These are phyloP conservation scores for Serripes groenlandicus DNA, from an alignment of 2,888 invertebrate genomes.

Conservation along the genomic window DNA sequence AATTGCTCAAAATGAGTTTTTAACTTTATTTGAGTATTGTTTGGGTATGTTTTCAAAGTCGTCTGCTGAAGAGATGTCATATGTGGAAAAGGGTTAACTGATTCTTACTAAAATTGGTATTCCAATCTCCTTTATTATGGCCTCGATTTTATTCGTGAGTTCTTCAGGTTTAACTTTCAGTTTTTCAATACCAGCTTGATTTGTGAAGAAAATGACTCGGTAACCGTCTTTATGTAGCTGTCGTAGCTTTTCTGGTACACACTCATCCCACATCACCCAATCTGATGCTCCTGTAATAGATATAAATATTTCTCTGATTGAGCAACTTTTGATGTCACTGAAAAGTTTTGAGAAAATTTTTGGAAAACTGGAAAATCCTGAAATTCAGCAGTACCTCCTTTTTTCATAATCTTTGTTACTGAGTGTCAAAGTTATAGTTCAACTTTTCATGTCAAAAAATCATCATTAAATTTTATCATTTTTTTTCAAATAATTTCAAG, in stretches of 20 bases:
- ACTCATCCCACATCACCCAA: conserved; percentile 84
- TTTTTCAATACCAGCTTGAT: conserved; percentile 85
- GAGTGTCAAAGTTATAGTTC: too few relatives aligned
- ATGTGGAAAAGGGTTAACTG: background rate
- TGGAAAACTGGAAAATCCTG: background rate
- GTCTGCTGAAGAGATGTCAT: background rate
- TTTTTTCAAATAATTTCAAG: too few relatives aligned
- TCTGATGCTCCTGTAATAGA: conserved; percentile 83
- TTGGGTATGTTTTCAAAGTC: background rate
- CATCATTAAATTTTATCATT: too few relatives aligned
- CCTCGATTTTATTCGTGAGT: conserved; percentile 80
- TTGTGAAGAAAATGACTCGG: conserved; percentile 84
- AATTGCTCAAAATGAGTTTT: background rate
- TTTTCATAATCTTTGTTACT: background rate
- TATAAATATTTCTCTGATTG: too few relatives aligned
- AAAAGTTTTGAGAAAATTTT: background rate
- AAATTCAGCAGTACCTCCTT: background rate
- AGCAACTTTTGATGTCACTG: background rate
- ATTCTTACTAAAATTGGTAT: conserved; percentile 80
- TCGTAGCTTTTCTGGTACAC: conserved; percentile 81
- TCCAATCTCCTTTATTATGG: conserved; percentile 78
- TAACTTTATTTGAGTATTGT: background rate
- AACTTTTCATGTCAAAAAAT: too few relatives aligned
- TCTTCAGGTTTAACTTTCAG: conserved; percentile 79
- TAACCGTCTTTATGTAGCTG: conserved; percentile 81